Base-by-base conservation (phyloP, 2,888 invertebrate genomes). In the Dynastes tityus region DNA sequence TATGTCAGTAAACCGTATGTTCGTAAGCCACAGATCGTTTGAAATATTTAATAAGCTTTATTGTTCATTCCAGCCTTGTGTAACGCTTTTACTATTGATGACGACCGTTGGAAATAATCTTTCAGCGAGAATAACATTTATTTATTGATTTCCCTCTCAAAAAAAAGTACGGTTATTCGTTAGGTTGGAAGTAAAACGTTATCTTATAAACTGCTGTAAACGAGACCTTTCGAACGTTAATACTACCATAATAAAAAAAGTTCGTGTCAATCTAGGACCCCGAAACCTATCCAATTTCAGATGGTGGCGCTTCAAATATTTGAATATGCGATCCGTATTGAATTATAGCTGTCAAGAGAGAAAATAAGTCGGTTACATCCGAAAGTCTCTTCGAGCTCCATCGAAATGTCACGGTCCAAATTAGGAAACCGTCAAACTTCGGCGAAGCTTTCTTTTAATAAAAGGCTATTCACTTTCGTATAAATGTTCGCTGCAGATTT, bases 341-440 rank as follows among this genome's bases (percentile, higher is more conserved):
- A 73, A 73, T 58, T 58, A 58, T 58, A 22, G 37, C 73, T 58
- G 58, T 58, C 73, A 73, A 58, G 73, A 55, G 40, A 55, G 16
- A 73, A 55, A 32, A 32, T 55, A 55, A 55, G 71, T 37, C 58
- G 37, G 58, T 40, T 71, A 58, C 55, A 37, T 22, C 55, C 71
- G 37, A 32, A 71, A 55, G 22, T 58, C 71, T 58, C 58, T 40
- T 73, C 55, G 22, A 58, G 58, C 27, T 37, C 40, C 37, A 73
- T 73, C 40, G 58, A 73, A 73, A 73, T 73, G 58, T 73, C 73
- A 61, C 40, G 58, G 58, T 58, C 37, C 40, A 40, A 73, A 73
- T 73, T 73, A 73, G 58, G 58, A 58, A 58, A 58, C 55, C 71
- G 71, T 71, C 71, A 58, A 58, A 71, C 55, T 71, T 71, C 58